Percentiles rank a stretch among this genome's conserved stretches.
phyloP scores from a whole-genome alignment of 2,113 vertebrate genomes.

The Mus pahari region DNA sequence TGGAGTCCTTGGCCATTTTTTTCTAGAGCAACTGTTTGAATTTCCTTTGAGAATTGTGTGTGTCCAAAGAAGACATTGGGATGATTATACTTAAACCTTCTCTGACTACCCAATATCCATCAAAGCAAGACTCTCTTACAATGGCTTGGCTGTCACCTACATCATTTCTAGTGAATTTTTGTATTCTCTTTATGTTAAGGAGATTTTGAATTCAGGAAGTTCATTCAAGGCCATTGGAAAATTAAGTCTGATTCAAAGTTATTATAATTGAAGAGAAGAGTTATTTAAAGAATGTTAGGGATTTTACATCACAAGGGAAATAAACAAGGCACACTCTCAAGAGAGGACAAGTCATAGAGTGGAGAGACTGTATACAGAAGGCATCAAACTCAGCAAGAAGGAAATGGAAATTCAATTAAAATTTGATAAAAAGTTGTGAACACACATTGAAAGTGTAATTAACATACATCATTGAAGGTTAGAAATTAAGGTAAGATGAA shows the following conservation, averaged over 20 bases:
- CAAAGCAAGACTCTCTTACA: neutral
- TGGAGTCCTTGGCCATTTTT: constrained; percentile 3
- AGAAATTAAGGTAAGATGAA: neutral
- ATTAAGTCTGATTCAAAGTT: neutral
- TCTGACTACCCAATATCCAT: neutral
- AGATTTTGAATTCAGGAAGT: neutral
- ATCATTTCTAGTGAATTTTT: neutral
- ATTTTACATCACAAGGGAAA: neutral
- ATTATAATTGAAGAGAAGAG: neutral
- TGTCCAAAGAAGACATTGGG: neutral
- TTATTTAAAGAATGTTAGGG: neutral
- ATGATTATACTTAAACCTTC: neutral
- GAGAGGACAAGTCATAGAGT: neutral
- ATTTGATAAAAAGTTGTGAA: neutral
- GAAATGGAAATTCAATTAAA: neutral
- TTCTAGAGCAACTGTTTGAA: neutral
- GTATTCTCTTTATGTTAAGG: neutral
- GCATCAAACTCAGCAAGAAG: neutral
- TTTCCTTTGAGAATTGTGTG: neutral
- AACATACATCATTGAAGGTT: neutral
- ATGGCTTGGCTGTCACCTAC: neutral
- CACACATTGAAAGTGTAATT: neutral
- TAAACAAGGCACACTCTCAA: neutral
- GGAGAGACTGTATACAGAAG: neutral
- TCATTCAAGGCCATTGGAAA: neutral